These are phyloP conservation scores for Acrossocheilus fasciatus DNA, from an alignment of 2,797 vertebrate species.

Conservation along the genomic window DNA sequence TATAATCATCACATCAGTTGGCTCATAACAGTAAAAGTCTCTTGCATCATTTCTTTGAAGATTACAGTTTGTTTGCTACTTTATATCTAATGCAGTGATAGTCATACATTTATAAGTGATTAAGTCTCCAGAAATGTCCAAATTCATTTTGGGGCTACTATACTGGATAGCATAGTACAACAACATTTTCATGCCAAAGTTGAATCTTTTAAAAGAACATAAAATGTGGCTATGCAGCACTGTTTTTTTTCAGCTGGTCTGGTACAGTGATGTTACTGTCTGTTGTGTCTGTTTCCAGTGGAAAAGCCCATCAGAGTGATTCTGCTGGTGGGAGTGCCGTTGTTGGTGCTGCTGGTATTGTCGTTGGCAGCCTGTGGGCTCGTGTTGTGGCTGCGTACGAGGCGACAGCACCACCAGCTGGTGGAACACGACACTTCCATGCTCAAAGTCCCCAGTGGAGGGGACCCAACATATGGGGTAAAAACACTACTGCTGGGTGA, in stretches of 20 bases:
- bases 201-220: neutral
- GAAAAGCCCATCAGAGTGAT: constrained; percentile 58
- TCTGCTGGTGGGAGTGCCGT: constrained; percentile 78
- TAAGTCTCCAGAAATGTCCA: neutral
- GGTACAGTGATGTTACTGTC: neutral
- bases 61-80: too few relatives aligned
- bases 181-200: neutral
- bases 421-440: constrained; percentile 81
- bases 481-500: neutral
- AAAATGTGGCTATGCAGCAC: neutral
- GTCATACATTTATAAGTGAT: neutral
- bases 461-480: constrained; percentile 91
- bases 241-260: neutral
- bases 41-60: too few relatives aligned
- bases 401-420: constrained; percentile 66
- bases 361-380: constrained; percentile 70
- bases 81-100: too few relatives aligned
- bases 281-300: constrained; percentile 42
- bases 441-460: constrained; percentile 83
- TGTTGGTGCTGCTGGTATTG: constrained; percentile 75
- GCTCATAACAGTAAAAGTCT: too few relatives aligned
- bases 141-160: neutral
- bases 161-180: neutral
- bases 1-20: too few relatives aligned
- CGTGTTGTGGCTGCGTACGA: constrained; percentile 76